Evolutionary conservation across 2,888 invertebrate species (phyloP).

Genomic region (Corythucha ciliata): DNA sequence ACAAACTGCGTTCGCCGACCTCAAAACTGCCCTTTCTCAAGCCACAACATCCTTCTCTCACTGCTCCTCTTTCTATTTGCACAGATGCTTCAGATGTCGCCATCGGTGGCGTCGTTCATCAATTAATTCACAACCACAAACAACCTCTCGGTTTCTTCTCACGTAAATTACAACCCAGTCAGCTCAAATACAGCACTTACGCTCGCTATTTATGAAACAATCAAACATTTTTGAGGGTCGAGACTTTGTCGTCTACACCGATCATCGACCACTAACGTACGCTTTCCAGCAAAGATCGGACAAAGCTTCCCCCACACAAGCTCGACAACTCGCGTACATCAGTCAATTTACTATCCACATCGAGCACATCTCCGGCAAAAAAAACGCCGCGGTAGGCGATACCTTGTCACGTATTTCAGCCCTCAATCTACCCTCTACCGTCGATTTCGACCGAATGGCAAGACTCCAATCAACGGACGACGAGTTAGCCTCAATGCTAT

Average conservation of each 20-base stretch:
- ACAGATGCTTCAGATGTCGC: constrained; percentile 18
- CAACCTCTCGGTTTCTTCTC: constrained; percentile 33
- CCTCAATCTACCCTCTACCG: constrained; percentile 3
- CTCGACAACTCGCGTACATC: constrained; percentile 37
- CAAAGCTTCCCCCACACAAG: constrained; percentile 39
- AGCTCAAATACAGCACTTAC: constrained; percentile 38
- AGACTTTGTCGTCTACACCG: too few species aligned
- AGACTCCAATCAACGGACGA: not conserved
- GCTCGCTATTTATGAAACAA: too few species aligned
- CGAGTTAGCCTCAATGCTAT: constrained; percentile 1
- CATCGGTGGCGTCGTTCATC: constrained; percentile 22
- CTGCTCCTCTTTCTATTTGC: constrained; percentile 1
- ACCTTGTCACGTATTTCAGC: constrained; percentile 37
- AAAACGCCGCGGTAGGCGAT: constrained; percentile 40
- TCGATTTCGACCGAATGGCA: constrained; percentile 2
- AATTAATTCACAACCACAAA: constrained; percentile 19
- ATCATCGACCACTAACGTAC: too few species aligned
- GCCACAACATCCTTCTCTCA: too few species aligned
- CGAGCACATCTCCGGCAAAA: constrained; percentile 37
- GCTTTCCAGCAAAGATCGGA: constrained; percentile 30
- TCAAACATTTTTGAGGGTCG: too few species aligned
- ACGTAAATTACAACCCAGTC: constrained; percentile 33
- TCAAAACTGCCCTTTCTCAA: too few species aligned
- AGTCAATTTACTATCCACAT: constrained; percentile 40
- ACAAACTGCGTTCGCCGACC: too few species aligned